Evolutionary conservation across 2,113 vertebrate genomes (phyloP).

Genomic region (Poecile atricapillus): DNA sequence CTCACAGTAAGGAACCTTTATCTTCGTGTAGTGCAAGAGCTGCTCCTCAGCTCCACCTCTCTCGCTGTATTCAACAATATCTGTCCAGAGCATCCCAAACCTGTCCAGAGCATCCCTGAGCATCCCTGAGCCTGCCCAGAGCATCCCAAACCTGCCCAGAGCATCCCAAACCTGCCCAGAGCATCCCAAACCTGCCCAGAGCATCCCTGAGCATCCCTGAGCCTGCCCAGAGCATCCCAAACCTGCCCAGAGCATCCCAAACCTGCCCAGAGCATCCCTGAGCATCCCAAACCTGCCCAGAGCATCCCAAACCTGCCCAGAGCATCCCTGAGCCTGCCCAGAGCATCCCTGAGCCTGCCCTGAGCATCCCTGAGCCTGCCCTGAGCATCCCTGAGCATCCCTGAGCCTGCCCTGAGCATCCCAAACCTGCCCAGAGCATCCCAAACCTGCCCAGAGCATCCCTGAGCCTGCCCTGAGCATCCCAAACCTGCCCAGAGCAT

Average conservation of each 20-base stretch:
- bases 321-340: neutral
- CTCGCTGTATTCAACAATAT: rapidly evolving
- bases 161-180: neutral
- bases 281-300: no score
- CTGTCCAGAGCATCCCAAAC: neutral
- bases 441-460: neutral
- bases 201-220: no score
- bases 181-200: rapidly evolving
- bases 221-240: neutral
- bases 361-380: neutral
- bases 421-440: neutral
- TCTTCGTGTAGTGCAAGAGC: neutral
- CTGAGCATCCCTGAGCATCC: no score
- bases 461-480: neutral
- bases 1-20: neutral
- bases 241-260: neutral
- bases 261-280: neutral
- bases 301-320: no score
- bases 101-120: neutral
- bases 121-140: no score
- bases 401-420: neutral
- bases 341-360: no score
- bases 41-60: neutral
- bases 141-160: neutral
- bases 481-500: no score